Conservation (phyloP, 2,797 vertebrate species). For the Tragelaphus eurycerus region DNA sequence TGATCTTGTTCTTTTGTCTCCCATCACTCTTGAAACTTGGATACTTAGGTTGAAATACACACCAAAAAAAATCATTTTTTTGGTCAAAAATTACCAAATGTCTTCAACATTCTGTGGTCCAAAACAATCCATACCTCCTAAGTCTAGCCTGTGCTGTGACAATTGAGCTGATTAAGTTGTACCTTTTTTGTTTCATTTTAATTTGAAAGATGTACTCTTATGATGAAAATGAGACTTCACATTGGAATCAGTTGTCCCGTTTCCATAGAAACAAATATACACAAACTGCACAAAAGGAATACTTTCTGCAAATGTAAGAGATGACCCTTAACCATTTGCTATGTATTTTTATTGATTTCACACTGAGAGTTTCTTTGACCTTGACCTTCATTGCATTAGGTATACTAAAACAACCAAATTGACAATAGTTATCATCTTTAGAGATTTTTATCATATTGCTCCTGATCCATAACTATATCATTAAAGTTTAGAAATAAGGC, state of each 20-base stretch:
- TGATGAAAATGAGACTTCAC: neutral
- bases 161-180: neutral
- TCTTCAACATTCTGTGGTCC: neutral
- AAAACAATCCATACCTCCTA: neutral
- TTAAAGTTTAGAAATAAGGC: neutral
- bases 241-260: neutral
- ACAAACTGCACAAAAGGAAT: neutral
- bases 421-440: neutral
- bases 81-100: neutral
- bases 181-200: neutral
- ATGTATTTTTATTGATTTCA: conserved; percentile 17
- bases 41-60: neutral
- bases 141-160: neutral
- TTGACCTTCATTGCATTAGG: neutral
- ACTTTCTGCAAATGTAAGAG: neutral
- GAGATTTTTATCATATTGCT: neutral
- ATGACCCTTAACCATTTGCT: neutral
- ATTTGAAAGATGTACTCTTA: neutral
- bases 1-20: neutral
- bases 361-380: neutral
- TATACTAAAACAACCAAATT: neutral
- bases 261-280: neutral
- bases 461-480: neutral
- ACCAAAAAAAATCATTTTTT: neutral
- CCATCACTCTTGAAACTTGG: neutral